Evolutionary conservation across 2,113 vertebrate species (phyloP).

Genomic region (Acanthochromis polyacanthus): DNA sequence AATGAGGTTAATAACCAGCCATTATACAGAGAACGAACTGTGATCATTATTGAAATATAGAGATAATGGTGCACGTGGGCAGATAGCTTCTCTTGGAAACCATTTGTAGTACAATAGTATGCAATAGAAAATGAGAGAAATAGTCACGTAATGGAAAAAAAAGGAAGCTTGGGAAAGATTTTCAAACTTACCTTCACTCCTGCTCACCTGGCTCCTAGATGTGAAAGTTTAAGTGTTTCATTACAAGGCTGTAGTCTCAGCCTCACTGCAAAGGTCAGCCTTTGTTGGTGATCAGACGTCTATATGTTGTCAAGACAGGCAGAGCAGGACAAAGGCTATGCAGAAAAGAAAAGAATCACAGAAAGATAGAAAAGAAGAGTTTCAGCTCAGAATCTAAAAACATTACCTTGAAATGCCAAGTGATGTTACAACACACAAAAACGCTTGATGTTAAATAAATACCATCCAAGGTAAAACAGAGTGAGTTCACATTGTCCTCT

Average conservation of each 20-base stretch:
- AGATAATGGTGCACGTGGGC: neutral
- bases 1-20: too few species aligned
- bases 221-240: neutral
- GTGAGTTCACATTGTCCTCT: conserved; percentile 56
- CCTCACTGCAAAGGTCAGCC: conserved; percentile 9
- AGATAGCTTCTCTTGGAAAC: neutral
- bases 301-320: neutral
- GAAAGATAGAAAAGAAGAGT: neutral
- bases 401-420: neutral
- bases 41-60: too few species aligned
- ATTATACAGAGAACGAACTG: too few species aligned
- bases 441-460: conserved; percentile 24
- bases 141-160: neutral
- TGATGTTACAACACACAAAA: conserved; percentile 19
- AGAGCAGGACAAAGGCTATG: conserved; percentile 9
- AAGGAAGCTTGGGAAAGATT: neutral
- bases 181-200: neutral
- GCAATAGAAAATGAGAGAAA: neutral
- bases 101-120: neutral
- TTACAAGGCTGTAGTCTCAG: neutral
- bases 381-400: neutral
- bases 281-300: neutral
- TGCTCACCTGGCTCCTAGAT: neutral
- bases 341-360: neutral
- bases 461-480: conserved; percentile 51